Conservation (phyloP, 2,888 invertebrate genomes). For the Lysandra bellargus region DNA sequence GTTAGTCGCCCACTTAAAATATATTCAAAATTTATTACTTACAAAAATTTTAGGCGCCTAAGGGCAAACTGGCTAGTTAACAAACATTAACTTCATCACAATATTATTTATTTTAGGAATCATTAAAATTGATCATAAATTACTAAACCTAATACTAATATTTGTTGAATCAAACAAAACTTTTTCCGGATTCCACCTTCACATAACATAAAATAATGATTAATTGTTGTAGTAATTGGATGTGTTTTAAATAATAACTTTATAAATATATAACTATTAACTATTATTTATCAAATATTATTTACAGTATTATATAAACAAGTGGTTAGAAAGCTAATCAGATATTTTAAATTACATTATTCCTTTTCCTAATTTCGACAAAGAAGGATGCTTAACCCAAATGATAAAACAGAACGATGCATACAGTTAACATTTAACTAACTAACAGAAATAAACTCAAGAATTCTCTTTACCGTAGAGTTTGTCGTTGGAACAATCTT, state of each 20-base stretch:
- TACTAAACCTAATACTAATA: neutral
- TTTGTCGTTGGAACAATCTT: neutral
- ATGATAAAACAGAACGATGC: neutral
- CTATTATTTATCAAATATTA: too few relatives aligned
- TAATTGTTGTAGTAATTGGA: neutral
- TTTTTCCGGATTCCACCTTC: neutral
- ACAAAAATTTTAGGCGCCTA: neutral
- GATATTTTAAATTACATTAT: too few relatives aligned
- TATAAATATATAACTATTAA: too few relatives aligned
- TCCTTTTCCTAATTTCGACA: too few relatives aligned
- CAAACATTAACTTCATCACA: neutral
- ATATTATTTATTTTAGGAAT: neutral
- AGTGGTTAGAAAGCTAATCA: too few relatives aligned
- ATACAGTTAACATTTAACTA: neutral
- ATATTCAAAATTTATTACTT: too few relatives aligned
- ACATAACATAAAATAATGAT: neutral
- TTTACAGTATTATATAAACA: too few relatives aligned
- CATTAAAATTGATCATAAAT: neutral
- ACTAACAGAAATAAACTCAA: neutral
- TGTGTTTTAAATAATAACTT: neutral
- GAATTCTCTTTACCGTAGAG: neutral
- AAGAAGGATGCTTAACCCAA: too few relatives aligned
- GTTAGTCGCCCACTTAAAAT: too few relatives aligned
- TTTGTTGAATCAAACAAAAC: neutral
- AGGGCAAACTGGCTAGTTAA: neutral